Evolutionary conservation across 2,113 vertebrate species (phyloP), one percentile per base, ranked within the genome.

Genomic region (Nibea coibor): DNA sequence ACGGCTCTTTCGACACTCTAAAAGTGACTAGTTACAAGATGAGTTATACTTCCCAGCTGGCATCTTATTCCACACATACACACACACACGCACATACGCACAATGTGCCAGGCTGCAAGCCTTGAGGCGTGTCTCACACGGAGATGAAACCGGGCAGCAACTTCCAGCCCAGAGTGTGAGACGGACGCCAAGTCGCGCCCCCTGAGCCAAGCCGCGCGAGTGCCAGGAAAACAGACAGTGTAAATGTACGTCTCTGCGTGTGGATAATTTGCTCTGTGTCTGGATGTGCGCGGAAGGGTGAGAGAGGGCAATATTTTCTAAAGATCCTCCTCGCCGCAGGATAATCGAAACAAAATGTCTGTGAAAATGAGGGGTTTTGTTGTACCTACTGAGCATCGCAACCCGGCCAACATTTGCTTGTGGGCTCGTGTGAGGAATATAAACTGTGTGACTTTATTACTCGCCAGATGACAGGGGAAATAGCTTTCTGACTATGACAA

Each of bases 11-110:
- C 71, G 22, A 59, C 87, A 80, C 72, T 62, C 20, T 2, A 3
- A 71, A 66, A 71, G 53, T 53, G 83, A 89, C 24, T 71, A 88
- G 69, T 75, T 87, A 58, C 74, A 67, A 28, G 65, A 84, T 91
- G 90, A 93, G 73, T 91, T 90, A 91, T 85, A 67, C 48, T 62
- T 85, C 83, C 78, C 82, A 88, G 84, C 75, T 85, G 87, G 78
- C 76, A 84, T 90, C 83, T 84, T 78, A 72, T 66, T 51, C 57
- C 22, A 57, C 65, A 51, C 68, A 81, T 50, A 56, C 64, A 71
- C 67, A 72, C 48, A 42, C 48, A 72, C 57, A 71, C 67, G 50
- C 69, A 57, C 45, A 62, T 39, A 9, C 67, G 47, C 75, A 66
- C 28, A 50, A 43, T 39, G 63, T 90, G 88, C 90, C 88, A 91